These are phyloP conservation scores for Leptinotarsa juncta DNA, from an alignment of 2,888 invertebrate genomes.

Conservation along the genomic window DNA sequence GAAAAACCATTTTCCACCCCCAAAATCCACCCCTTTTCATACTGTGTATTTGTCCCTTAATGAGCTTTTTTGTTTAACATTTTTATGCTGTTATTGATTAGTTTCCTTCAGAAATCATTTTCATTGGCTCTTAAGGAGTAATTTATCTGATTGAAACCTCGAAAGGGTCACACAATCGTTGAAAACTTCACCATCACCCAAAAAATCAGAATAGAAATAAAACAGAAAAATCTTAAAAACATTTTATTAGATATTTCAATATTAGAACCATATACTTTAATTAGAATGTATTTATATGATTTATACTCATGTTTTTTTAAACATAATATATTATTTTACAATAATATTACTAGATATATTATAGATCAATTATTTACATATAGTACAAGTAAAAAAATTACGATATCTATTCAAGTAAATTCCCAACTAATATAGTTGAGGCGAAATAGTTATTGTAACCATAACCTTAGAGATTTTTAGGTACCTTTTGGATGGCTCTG, in stretches of 20 bases:
- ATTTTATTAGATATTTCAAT: conserved; percentile 55
- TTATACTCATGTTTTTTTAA: conserved; percentile 60
- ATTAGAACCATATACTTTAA: conserved; percentile 59
- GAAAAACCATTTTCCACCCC: too few relatives aligned
- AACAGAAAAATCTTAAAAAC: conserved; percentile 44
- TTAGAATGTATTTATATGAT: conserved; percentile 59
- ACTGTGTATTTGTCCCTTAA: too few relatives aligned
- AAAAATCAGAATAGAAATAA: background rate
- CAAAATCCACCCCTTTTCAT: too few relatives aligned
- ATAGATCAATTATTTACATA: conserved; percentile 59
- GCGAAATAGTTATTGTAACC: conserved; percentile 35
- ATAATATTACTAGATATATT: conserved; percentile 51
- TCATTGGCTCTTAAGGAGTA: too few relatives aligned
- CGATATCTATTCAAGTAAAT: conserved; percentile 48
- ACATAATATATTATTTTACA: conserved; percentile 58
- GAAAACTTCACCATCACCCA: background rate
- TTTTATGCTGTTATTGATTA: too few relatives aligned
- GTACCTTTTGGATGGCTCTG: conserved; percentile 24
- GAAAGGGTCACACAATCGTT: background rate
- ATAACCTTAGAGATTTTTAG: conserved; percentile 19
- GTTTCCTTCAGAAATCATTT: too few relatives aligned
- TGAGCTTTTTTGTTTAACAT: too few relatives aligned
- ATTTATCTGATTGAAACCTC: too few relatives aligned
- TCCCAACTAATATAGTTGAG: conserved; percentile 61
- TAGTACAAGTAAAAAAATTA: conserved; percentile 63